Evolutionary conservation across 2,113 vertebrate genomes (phyloP).

Genomic region (Ploceus nigricollis): DNA sequence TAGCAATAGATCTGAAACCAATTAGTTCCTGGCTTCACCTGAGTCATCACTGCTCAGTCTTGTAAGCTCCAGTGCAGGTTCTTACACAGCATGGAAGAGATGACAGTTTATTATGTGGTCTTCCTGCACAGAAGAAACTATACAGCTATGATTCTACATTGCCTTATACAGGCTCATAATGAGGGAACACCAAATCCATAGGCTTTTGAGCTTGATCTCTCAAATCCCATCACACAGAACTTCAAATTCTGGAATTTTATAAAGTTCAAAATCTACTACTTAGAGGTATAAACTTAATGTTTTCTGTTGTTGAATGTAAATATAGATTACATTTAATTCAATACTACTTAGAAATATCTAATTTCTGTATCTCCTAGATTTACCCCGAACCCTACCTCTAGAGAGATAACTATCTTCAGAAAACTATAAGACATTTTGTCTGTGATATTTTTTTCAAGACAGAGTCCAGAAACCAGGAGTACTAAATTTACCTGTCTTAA

Average conservation of each 20-base stretch:
- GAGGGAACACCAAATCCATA: neutral
- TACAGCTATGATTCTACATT: neutral
- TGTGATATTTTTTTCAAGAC: neutral
- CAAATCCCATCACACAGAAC: neutral
- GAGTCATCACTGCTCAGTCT: neutral
- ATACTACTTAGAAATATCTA: neutral
- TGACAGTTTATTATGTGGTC: neutral
- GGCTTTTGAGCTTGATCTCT: neutral
- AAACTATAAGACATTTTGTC: neutral
- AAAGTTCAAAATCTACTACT: neutral
- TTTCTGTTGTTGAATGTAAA: neutral
- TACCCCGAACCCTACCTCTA: neutral
- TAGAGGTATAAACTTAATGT: neutral
- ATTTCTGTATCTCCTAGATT: neutral
- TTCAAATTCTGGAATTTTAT: neutral
- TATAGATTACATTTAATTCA: neutral
- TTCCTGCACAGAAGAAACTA: neutral
- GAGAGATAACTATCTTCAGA: neutral
- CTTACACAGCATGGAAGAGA: neutral
- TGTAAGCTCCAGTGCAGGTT: neutral
- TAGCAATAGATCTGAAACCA: neutral
- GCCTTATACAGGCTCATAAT: neutral
- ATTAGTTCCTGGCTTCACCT: neutral
- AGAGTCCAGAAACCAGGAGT: neutral
- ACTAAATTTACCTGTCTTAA: neutral